Base-by-base conservation (phyloP, 2,797 vertebrate species). In the Eleutherodactylus coqui region DNA sequence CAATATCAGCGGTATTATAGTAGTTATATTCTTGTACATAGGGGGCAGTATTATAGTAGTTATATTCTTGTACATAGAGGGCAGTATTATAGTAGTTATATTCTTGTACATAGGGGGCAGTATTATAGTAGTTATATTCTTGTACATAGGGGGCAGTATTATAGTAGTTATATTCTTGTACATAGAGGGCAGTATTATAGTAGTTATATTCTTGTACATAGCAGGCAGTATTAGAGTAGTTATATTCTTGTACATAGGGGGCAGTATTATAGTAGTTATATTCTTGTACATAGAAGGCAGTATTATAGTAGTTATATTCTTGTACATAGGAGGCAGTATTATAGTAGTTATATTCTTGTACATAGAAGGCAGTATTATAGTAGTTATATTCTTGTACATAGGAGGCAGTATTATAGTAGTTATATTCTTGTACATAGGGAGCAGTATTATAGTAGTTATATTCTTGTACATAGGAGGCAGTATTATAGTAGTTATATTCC, bases 381-480 rank as follows among this genome's bases (percentile, higher is more conserved):
- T 62, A 62, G 27, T 62, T 62, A 62, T 62, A 62, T 62, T 62
- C 58, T 29, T 62, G 27, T 55, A 55, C 10, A 55, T 55, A 55
- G 53, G 53, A n/a, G 45, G 24, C 53, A 55, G 53, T 55, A 55
- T 55, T 62, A 62, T 62, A 62, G n/a, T 62, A 62, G 27, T 62
- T 62, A 62, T 62, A 62, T 62, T 62, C 58, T 14, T 62, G 27
- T 62, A 62, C 8, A 62, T 62, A 62, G n/a, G n/a, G 58, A 29
- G 58, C 27, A 21, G 64, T 67, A 67, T 67, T 67, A 67, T 67
- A 67, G 64, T 67, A 67, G 32, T 67, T 67, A 67, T 67, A 67
- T 67, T 67, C 64, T 36, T 67, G 64, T 67, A 67, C n/a, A 67
- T 67, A 67, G 64, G 64, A 67, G n/a, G 64, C 64, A 67, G 64